These are phyloP conservation scores for Liopterus haemorrhoidalis DNA, from an alignment of 2,888 invertebrate species.

Conservation along the genomic window DNA sequence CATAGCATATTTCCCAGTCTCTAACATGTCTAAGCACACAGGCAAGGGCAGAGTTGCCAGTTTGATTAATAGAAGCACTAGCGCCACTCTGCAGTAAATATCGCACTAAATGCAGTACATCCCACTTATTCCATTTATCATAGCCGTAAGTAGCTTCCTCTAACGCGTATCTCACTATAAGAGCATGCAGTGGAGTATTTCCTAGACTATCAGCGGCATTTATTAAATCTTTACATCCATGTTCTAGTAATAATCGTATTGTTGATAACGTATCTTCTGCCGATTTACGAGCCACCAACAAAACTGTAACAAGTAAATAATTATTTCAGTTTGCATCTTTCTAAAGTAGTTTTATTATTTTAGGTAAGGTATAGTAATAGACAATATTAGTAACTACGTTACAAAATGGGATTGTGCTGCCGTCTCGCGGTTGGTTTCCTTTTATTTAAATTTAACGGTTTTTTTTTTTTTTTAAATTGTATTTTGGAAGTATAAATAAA, in stretches of 20 bases:
- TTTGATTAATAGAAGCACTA: constrained; percentile 62
- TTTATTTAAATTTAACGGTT: too few relatives aligned
- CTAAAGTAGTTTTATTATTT: background rate
- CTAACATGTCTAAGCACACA: constrained; percentile 65
- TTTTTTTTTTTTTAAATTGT: too few relatives aligned
- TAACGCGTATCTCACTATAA: constrained; percentile 59
- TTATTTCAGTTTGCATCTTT: too few relatives aligned
- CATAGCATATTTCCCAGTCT: constrained; percentile 62
- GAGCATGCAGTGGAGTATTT: constrained; percentile 66
- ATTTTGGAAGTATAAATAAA: too few relatives aligned
- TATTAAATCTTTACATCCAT: constrained; percentile 66
- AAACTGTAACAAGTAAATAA: constrained; percentile 47
- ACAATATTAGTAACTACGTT: background rate
- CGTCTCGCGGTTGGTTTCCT: too few relatives aligned
- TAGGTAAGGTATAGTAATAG: background rate
- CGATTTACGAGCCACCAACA: constrained; percentile 62
- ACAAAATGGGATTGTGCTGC: too few relatives aligned
- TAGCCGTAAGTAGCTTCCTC: constrained; percentile 64
- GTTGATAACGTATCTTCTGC: constrained; percentile 66
- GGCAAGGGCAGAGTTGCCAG: constrained; percentile 62
- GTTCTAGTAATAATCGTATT: constrained; percentile 61
- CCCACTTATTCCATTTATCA: constrained; percentile 69
- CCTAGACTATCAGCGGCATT: constrained; percentile 67
- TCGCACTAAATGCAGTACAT: constrained; percentile 63
- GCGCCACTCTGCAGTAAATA: constrained; percentile 59